Evolutionary conservation across 2,113 vertebrate genomes (phyloP).

Genomic region (Cairina moschata): DNA sequence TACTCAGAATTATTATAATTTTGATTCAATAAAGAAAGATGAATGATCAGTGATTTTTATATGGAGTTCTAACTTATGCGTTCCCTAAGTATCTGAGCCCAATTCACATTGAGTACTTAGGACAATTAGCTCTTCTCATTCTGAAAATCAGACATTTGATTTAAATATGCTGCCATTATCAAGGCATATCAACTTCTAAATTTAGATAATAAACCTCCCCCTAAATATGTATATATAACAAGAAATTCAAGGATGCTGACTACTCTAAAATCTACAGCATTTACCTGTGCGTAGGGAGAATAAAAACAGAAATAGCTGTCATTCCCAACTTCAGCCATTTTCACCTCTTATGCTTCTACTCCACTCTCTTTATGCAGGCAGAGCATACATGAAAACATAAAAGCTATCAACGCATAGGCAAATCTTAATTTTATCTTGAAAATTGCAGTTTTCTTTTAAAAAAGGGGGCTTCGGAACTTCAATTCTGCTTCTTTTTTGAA

Average conservation of each 20-base stretch:
- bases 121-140: neutral
- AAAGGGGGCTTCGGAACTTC: slow-evolving; percentile 34
- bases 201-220: neutral
- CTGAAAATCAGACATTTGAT: neutral
- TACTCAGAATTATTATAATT: neutral
- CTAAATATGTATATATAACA: neutral
- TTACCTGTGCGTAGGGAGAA: slow-evolving; percentile 76
- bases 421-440: slow-evolving; percentile 12
- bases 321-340: slow-evolving; percentile 74
- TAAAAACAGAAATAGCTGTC: slow-evolving; percentile 73
- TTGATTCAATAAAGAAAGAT: neutral
- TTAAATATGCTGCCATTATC: neutral
- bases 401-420: slow-evolving; percentile 55
- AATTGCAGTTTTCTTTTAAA: slow-evolving; percentile 13
- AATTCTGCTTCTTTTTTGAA: slow-evolving; percentile 51
- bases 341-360: slow-evolving; percentile 65
- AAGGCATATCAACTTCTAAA: too few species aligned
- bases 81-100: neutral
- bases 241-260: slow-evolving; percentile 3
- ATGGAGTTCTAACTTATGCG: neutral
- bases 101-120: neutral
- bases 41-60: neutral
- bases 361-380: slow-evolving; percentile 55
- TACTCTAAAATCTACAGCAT: slow-evolving; percentile 52
- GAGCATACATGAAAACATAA: slow-evolving; percentile 50